These are phyloP conservation scores for Chironomus striatipennis DNA, from an alignment of 1,140 invertebrate species.

Conservation along the genomic window DNA sequence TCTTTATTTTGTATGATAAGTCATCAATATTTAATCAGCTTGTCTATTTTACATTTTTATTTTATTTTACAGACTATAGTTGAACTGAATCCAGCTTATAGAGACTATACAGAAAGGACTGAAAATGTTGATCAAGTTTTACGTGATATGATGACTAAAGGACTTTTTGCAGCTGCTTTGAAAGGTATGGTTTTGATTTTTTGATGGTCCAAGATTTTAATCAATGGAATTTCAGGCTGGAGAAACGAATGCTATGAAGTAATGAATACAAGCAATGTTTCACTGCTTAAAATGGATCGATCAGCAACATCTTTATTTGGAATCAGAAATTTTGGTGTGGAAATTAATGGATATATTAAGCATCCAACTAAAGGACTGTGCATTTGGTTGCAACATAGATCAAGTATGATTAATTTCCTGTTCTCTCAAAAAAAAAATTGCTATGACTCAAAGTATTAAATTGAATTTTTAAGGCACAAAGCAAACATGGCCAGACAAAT, in stretches of 20 bases:
- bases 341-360: constrained; percentile 86
- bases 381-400: constrained; percentile 88
- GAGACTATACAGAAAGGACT: constrained; percentile 72
- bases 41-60: constrained; percentile 25
- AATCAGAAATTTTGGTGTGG: constrained; percentile 85
- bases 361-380: constrained; percentile 75
- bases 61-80: constrained; percentile 44
- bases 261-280: constrained; percentile 24
- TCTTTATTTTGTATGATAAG: no score
- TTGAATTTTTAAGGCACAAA: constrained; percentile 15
- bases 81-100: constrained; percentile 73
- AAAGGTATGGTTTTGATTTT: constrained; percentile 53
- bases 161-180: constrained; percentile 52
- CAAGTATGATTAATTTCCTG: constrained; percentile 40
- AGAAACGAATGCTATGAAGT: constrained; percentile 64
- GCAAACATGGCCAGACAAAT: constrained; percentile 47
- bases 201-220: no score
- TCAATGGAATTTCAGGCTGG: constrained; percentile 33
- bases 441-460: not conserved
- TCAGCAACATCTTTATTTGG: constrained; percentile 88
- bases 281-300: constrained; percentile 84
- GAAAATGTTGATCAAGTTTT: constrained; percentile 70
- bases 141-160: constrained; percentile 55
- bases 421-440: constrained; percentile 8
- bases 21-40: not conserved